A percentile compares a stretch with the other conserved stretches of the same genome.
These are phyloP conservation scores for Rhagologus leucostigma DNA, from an alignment of 2,113 vertebrate genomes.

Conservation along the genomic window DNA sequence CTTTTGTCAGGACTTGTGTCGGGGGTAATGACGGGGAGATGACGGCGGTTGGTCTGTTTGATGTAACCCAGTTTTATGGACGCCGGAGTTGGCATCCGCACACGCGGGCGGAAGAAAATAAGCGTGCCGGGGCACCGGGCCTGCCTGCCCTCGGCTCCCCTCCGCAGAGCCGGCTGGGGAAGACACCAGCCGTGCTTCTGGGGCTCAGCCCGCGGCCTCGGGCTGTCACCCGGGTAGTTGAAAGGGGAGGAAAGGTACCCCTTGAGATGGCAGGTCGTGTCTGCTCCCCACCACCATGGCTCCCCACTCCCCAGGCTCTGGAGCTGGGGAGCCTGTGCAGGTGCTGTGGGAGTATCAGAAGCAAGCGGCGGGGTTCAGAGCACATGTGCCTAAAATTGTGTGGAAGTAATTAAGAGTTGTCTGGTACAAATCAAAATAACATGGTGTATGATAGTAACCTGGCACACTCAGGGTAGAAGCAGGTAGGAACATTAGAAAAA, in stretches of 20 bases:
- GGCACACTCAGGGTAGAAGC: neutral
- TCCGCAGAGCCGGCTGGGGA: neutral
- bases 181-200: fast-evolving
- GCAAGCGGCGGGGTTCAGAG: neutral
- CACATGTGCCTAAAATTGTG: neutral
- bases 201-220: fast-evolving
- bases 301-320: neutral
- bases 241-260: neutral
- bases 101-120: conserved; percentile 43
- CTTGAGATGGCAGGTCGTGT: neutral
- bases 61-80: conserved; percentile 60
- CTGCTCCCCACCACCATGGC: fast-evolving
- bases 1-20: conserved; percentile 59
- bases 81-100: neutral
- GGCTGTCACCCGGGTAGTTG: fast-evolving
- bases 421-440: neutral
- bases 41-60: conserved; percentile 63
- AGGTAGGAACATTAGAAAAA: neutral
- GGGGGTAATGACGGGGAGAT: conserved; percentile 55
- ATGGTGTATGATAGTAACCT: neutral
- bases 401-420: neutral
- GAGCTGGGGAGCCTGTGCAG: neutral
- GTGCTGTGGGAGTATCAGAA: neutral
- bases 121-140: neutral
- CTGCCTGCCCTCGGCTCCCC: neutral